Percentiles rank a stretch among this genome's conserved stretches.
Evolutionary conservation across 2,113 vertebrate genomes (phyloP).

Genomic region (Microcebus murinus): DNA sequence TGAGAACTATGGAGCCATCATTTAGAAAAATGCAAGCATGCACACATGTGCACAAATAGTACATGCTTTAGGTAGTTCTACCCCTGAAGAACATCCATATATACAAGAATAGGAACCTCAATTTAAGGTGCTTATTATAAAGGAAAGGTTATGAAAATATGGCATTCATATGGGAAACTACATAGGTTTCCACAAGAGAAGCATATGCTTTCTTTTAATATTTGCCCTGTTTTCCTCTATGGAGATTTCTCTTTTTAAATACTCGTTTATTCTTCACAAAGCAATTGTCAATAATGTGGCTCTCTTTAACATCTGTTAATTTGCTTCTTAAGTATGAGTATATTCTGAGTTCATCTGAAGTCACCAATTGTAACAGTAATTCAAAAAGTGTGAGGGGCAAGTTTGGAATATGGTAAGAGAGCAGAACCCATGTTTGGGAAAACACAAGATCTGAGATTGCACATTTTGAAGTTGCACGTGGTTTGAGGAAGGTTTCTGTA

Average conservation of each 20-base stretch:
- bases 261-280: background rate
- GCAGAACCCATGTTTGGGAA: background rate
- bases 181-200: background rate
- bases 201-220: background rate
- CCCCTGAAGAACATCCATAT: background rate
- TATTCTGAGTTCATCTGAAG: background rate
- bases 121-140: background rate
- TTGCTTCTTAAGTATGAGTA: background rate
- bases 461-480: background rate
- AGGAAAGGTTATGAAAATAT: background rate
- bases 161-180: background rate
- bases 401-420: background rate
- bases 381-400: background rate
- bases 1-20: background rate
- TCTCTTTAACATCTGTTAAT: background rate
- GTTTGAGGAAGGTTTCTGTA: background rate
- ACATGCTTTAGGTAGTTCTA: background rate
- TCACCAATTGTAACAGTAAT: background rate
- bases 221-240: background rate
- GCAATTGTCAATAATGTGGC: background rate
- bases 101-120: background rate
- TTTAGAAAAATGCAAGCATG: background rate
- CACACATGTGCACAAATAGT: background rate
- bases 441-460: background rate
- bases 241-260: background rate